Base-by-base conservation (phyloP, 2,888 invertebrate genomes). In the Anoncus sp. region DNA sequence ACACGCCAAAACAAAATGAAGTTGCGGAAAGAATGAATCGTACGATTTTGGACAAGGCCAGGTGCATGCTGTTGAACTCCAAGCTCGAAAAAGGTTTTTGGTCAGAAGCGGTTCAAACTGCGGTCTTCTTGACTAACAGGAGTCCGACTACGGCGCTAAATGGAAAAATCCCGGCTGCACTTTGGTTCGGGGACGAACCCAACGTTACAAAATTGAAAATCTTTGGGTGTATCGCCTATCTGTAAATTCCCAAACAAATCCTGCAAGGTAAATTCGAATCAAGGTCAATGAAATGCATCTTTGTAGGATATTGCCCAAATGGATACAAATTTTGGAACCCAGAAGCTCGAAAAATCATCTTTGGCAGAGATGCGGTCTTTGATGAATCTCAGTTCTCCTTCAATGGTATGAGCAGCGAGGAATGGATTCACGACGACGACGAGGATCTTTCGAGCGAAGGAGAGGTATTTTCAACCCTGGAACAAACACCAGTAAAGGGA, bases 51-150 rank as follows among this genome's bases (percentile, higher is more conserved):
- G n/a, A n/a, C n/a, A n/a, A n/a, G n/a, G n/a, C n/a, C n/a, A n/a
- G n/a, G n/a, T n/a, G n/a, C n/a, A 84, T 90, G 83, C 10, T 91
- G 65, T 76, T 79, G 66, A 81, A 86, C 59, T 85, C 87, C 4
- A 80, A 85, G 22, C 66, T 89, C 12, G 73, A 80, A 27, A 89
- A 90, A 82, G 12, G 3, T 3, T 87, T 90, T 60, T 91, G 89
- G 90, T 86, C 87, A 43, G 89, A 85, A 71, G 82, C 84, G 12
- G 77, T 79, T 4, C 22, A 38, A n/a, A 70, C 83, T 7, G 83
- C 85, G 5, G 78, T 83, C 0, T 88, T 87, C 53, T 43, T 86
- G 12, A 65, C 82, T 3, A 87, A 85, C 72, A 45, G 85, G 73
- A 81, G 83, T 57, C 82, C 85, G 14, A 85, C 85, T 14, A 40